These are phyloP conservation scores for Carduelis carduelis DNA, from an alignment of 2,797 vertebrate species.

Conservation along the genomic window DNA sequence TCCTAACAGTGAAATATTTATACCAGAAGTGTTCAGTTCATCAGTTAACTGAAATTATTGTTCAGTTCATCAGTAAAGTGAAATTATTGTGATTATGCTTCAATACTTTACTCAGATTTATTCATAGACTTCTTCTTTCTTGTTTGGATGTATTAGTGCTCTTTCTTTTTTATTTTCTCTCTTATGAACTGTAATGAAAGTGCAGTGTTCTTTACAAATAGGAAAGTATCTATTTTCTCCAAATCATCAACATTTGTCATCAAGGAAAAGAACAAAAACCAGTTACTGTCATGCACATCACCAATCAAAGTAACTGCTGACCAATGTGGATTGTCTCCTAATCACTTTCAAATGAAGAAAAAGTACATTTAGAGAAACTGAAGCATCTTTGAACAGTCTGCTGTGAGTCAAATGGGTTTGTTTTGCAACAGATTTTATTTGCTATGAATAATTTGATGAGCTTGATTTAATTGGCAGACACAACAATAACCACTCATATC, in stretches of 20 bases:
- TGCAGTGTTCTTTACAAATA: not conserved
- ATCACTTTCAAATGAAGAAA: not conserved
- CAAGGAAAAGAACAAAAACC: not conserved
- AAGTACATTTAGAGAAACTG: not conserved
- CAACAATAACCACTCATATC: not conserved
- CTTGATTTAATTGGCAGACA: conserved; percentile 47
- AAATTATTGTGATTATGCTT: not conserved
- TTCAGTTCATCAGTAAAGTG: not conserved
- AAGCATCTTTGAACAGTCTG: conserved; percentile 2
- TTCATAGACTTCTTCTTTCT: not conserved
- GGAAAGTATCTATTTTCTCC: not conserved
- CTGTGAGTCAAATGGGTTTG: not conserved
- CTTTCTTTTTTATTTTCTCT: not conserved
- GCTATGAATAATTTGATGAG: conserved; percentile 11
- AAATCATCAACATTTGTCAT: not conserved
- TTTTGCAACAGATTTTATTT: conserved; percentile 43
- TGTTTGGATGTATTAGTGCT: not conserved
- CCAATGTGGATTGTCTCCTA: not conserved
- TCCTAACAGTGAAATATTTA: not conserved
- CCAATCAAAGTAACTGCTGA: not conserved
- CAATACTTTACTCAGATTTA: not conserved
- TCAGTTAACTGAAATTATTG: not conserved
- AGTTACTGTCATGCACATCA: not conserved
- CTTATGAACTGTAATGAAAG: not conserved
- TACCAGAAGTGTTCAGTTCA: not conserved